These are phyloP conservation scores for Cinclus cinclus DNA, from an alignment of 2,113 vertebrate genomes.

Conservation along the genomic window DNA sequence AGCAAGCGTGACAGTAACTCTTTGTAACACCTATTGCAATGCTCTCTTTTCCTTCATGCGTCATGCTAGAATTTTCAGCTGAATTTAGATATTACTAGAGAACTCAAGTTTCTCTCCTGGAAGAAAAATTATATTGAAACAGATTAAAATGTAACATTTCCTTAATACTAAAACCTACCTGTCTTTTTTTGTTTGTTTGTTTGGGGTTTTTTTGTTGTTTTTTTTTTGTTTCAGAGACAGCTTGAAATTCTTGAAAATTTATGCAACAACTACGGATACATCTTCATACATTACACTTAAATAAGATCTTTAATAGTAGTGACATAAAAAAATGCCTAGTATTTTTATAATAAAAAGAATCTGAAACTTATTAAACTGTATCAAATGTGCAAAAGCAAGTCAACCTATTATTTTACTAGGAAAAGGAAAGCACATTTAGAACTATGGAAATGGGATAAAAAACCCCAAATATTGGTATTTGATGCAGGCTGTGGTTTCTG, in stretches of 20 bases:
- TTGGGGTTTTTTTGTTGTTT: too few relatives aligned
- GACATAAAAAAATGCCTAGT: background rate
- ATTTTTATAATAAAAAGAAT: background rate
- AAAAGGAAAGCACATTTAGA: background rate
- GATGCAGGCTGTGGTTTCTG: background rate
- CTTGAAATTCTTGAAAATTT: background rate
- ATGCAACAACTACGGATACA: background rate
- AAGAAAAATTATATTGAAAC: background rate
- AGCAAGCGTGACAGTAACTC: too few relatives aligned
- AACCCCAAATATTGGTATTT: background rate
- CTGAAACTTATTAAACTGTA: background rate
- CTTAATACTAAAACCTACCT: background rate
- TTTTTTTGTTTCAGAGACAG: background rate
- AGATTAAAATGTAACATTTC: background rate
- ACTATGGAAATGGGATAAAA: background rate
- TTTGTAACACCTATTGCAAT: background rate
- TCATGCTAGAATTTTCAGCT: background rate
- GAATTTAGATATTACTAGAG: background rate
- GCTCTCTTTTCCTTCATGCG: fast-evolving
- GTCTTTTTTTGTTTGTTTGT: background rate
- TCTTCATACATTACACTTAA: background rate
- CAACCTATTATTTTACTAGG: background rate
- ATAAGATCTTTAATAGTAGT: background rate
- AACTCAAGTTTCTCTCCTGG: background rate
- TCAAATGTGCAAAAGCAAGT: background rate